These are phyloP conservation scores for Arenaria interpres DNA, from an alignment of 2,113 vertebrate genomes.

Conservation along the genomic window DNA sequence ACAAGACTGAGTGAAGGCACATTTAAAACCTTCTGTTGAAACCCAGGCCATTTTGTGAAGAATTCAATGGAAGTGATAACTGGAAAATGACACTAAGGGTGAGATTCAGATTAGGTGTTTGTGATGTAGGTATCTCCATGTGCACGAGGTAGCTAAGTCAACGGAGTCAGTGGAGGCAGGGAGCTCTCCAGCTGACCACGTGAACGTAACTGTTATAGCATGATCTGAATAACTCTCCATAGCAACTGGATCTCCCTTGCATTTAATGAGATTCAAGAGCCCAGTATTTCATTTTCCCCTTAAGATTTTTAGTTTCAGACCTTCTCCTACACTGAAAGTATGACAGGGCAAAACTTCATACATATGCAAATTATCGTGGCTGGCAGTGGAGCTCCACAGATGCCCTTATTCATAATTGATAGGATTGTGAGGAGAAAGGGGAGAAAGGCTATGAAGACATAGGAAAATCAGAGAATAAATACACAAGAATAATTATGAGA, in stretches of 20 bases:
- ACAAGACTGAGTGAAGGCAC: background rate
- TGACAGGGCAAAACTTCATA: background rate
- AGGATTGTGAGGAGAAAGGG: background rate
- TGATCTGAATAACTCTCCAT: background rate
- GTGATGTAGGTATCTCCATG: background rate
- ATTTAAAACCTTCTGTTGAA: background rate
- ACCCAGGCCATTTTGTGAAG: background rate
- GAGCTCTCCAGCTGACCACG: background rate
- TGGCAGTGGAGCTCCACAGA: background rate
- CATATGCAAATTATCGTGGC: background rate
- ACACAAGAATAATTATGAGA: background rate
- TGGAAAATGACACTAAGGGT: background rate
- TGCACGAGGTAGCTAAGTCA: background rate
- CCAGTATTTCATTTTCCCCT: background rate
- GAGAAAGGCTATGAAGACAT: background rate
- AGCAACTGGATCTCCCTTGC: background rate
- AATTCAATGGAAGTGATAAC: background rate
- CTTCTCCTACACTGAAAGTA: background rate
- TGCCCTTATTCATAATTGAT: background rate
- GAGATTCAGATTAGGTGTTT: background rate
- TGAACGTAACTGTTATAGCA: rapidly evolving
- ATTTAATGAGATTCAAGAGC: background rate
- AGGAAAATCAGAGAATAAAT: background rate
- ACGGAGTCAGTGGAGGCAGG: background rate
- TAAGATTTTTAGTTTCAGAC: background rate